These are phyloP conservation scores for Siniperca chuatsi DNA, from an alignment of 2,113 vertebrate species.

Conservation along the genomic window DNA sequence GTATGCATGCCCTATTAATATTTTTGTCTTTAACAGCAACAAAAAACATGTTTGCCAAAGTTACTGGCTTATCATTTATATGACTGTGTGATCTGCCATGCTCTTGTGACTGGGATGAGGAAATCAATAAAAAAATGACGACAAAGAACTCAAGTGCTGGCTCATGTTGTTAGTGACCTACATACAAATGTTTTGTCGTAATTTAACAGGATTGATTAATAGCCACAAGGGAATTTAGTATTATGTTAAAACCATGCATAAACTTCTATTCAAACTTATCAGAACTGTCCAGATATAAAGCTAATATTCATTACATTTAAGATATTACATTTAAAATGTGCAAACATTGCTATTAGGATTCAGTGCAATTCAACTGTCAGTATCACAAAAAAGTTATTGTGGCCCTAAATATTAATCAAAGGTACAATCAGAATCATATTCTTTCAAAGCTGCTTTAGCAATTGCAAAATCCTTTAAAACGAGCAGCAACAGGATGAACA, in stretches of 20 bases:
- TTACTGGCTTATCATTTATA: conserved; percentile 39
- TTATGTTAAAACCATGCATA: conserved; percentile 2
- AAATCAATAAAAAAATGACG: conserved; percentile 68
- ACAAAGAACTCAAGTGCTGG: conserved; percentile 28
- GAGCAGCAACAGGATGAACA: background rate
- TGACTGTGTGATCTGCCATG: conserved; percentile 43
- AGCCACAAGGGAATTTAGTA: background rate
- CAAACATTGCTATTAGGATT: conserved; percentile 5
- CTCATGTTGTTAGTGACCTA: conserved; percentile 38
- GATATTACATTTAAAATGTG: conserved; percentile 24
- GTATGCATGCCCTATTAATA: background rate
- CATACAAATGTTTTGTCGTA: background rate
- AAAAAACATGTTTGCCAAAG: conserved; percentile 63
- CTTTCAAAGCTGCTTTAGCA: conserved; percentile 14
- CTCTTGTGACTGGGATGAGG: conserved; percentile 44
- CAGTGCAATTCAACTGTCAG: background rate
- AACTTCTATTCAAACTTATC: conserved; percentile 7
- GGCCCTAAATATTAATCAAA: conserved; percentile 1
- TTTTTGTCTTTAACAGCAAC: background rate
- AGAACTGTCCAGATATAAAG: conserved; percentile 2
- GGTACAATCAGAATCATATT: background rate
- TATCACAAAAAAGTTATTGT: background rate
- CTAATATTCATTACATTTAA: background rate
- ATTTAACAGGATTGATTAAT: conserved; percentile 7
- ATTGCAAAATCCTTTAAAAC: conserved; percentile 6